phyloP scores from a whole-genome alignment of 2,113 vertebrate species.

The Campylorhamphus procurvoides region DNA sequence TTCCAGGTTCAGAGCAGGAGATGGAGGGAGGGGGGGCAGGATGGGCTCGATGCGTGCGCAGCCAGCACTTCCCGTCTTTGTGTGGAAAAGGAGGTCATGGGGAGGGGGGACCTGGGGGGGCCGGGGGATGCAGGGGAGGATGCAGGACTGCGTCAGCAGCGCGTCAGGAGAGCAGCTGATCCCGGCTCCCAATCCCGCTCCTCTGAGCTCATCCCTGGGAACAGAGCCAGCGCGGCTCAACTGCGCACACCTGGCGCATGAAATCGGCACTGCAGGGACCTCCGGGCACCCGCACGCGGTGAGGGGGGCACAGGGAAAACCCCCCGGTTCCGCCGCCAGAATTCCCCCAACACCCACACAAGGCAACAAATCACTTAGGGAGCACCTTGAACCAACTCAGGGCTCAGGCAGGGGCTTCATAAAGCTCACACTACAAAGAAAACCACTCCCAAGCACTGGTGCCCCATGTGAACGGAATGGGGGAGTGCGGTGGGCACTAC shows the following conservation, averaged over 20 bases:
- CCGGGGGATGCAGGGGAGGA: constrained; percentile 45
- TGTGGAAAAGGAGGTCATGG: constrained; percentile 66
- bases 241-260: constrained; percentile 91
- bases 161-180: constrained; percentile 72
- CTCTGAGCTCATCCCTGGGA: constrained; percentile 73
- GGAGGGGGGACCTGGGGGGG: too few species aligned
- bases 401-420: background rate
- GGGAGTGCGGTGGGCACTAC: accelerated
- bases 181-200: constrained; percentile 70
- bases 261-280: constrained; percentile 52
- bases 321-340: accelerated
- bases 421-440: background rate
- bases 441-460: accelerated
- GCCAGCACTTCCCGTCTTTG: constrained; percentile 72
- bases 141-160: background rate
- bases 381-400: background rate
- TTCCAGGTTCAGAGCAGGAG: background rate
- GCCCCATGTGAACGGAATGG: accelerated
- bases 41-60: constrained; percentile 62
- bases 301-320: background rate
- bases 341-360: accelerated
- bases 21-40: background rate
- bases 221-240: constrained; percentile 81
- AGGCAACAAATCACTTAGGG: accelerated
- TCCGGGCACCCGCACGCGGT: accelerated